Base-by-base conservation (phyloP, 2,888 invertebrate genomes). In the Xanthorhoe designata region DNA sequence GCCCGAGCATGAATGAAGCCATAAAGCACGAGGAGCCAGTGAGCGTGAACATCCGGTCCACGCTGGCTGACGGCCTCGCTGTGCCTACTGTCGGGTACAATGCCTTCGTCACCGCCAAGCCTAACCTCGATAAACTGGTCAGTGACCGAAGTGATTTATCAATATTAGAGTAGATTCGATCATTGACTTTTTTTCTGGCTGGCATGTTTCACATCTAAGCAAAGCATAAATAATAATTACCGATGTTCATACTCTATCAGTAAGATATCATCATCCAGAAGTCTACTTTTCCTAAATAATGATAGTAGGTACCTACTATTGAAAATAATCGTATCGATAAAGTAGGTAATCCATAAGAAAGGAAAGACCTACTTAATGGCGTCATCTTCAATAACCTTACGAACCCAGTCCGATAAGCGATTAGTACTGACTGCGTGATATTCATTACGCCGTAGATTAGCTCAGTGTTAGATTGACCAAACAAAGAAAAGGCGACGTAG, bases 61-160 rank as follows among this genome's bases (percentile, higher is more conserved):
- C 97, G 0, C 86, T 98, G 60, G 98, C 98, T 0, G 98, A 98
- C 88, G 98, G 98, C 65, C 91, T 98, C 60, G 97, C 98, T 0
- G 98, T 98, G 0, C 97, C 98, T 0, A 95, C 95, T 32, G 97
- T 98, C 6, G 98, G 98, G 0, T 96, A 96, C 75, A 98, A 98
- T 87, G 97, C 98, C 0, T 97, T 95, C 81, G 95, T 90, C 50
- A 98, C 97, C 0, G 96, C 96, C 2, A 90, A 94, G 72, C 92
- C 95, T 0, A 90, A 96, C 4, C 94, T 98, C 32, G 98, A 98
- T 83, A 97, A 96, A 91, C 94, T 97, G 94, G 96, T 96, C 83
- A 88, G 80, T 64, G 58, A 24, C 2, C 13, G 15, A 45, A 15
- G 13, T 7, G 0, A 45, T 15, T 0, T 15, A 15, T 5, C 15